These are phyloP conservation scores for Lasius fuliginosus DNA, from an alignment of 2,888 invertebrate species.

Conservation along the genomic window DNA sequence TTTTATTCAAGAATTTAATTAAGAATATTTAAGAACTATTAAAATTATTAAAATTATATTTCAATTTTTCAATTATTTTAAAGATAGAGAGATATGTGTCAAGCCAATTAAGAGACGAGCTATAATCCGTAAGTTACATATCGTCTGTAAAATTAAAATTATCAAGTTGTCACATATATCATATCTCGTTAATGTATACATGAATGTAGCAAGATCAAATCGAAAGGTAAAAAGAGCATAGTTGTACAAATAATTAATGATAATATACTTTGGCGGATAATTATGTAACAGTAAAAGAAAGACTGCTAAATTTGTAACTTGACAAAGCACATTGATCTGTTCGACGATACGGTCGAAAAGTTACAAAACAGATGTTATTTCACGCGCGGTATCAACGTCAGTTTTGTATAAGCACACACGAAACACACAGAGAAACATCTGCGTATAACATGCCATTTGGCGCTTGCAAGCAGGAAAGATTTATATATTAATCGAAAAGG, in stretches of 20 bases:
- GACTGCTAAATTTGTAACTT: conserved; percentile 2
- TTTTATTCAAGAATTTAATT: not conserved
- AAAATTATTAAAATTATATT: not conserved
- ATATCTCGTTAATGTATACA: not conserved
- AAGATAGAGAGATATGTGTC: not conserved
- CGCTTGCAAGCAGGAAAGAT: conserved; percentile 23
- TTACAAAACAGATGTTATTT: conserved; percentile 32
- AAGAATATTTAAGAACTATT: not conserved
- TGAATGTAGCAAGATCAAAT: not conserved
- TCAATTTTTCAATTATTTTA: not conserved
- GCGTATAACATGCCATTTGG: conserved; percentile 7
- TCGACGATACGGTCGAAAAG: not conserved
- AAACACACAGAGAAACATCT: conserved; percentile 49
- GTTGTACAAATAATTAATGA: not conserved
- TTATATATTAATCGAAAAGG: conserved; percentile 55
- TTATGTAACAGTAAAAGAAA: conserved; percentile 13
- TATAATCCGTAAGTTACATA: not conserved
- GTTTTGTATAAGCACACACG: conserved; percentile 59
- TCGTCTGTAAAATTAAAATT: not conserved
- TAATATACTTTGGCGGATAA: not conserved
- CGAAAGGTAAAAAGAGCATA: not conserved
- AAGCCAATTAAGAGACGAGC: conserved; percentile 13
- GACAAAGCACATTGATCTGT: conserved; percentile 40
- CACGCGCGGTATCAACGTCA: conserved; percentile 23
- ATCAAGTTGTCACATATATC: not conserved